Evolutionary conservation across 2,797 vertebrate species (phyloP).

Genomic region (Toxotes lorentzi): DNA sequence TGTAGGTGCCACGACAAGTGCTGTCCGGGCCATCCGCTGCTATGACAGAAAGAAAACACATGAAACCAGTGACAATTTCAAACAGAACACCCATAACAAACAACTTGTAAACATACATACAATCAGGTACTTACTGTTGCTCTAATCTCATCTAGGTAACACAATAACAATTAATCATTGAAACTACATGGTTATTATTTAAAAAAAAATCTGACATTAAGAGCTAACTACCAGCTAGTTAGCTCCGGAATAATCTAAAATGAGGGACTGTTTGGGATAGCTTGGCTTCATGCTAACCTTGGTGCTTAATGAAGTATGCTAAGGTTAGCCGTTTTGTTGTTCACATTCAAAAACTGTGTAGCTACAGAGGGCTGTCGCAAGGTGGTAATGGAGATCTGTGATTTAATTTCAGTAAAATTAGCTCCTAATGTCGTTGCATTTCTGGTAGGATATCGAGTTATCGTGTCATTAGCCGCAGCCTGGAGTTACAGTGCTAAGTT

Average conservation of each 20-base stretch:
- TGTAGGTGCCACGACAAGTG: constrained; percentile 69
- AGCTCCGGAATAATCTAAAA: neutral
- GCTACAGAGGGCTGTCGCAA: accelerated
- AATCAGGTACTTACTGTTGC: too few species aligned
- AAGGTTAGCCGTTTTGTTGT: neutral
- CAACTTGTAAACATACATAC: neutral
- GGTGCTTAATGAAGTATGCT: neutral
- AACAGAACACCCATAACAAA: neutral
- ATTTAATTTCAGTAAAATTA: neutral
- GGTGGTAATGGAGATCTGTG: accelerated
- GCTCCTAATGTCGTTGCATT: neutral
- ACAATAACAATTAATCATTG: accelerated
- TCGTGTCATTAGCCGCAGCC: neutral
- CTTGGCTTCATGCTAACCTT: constrained; percentile 54
- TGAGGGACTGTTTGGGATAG: constrained; percentile 28
- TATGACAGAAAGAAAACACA: constrained; percentile 28
- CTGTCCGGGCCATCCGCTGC: constrained; percentile 73
- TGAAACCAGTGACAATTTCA: constrained; percentile 2
- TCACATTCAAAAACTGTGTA: neutral
- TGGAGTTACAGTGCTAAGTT: constrained; percentile 30
- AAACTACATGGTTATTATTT: neutral
- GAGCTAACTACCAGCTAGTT: neutral
- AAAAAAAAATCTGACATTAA: too few species aligned
- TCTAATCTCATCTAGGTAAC: neutral
- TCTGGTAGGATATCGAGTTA: neutral